Evolutionary conservation across 2,797 vertebrate species (phyloP), one percentile per base, ranked within the genome.

Genomic region (Chiloscyllium punctatum): DNA sequence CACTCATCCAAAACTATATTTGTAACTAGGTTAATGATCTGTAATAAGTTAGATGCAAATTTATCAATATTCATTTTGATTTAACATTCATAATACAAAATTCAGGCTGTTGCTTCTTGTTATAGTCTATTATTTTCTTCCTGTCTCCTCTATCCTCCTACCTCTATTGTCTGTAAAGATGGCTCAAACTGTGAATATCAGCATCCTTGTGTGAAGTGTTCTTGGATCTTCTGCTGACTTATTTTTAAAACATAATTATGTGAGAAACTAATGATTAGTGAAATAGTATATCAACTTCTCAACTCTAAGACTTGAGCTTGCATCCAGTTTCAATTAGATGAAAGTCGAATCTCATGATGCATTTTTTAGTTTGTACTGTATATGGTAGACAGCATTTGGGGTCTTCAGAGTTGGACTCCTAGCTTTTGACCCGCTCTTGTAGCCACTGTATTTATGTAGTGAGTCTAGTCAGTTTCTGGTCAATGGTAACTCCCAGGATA

Each of bases 301-400:
- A 62, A 57, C 33, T 90, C 53, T n/a, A 7, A 33, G 33, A 62
- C 53, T 16, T 57, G 57, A 90, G 53, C 87, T n/a, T 90, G 33
- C 87, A 90, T 90, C 87, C 30, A 90, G 33, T 90, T 90, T 90
- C n/a, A 62, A 62, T 62, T 62, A 90, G 57, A 18, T 90, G 48
- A 57, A 88, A 30, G 87, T 62, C 53, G 62, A 53, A 33, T 90
- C 30, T n/a, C 30, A 62, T 9, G 86, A 53, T 57, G 48, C n/a
- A 57, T 3, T 90, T 90, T 90, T 2, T 77, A 33, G 33, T 30
- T n/a, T 62, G 9, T 62, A 62, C 11, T 62, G 57, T 62, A 62
- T 8, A 62, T 62, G 57, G 57, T 62, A 57, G 57, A 9, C 57
- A 9, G 57, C 57, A 8, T 62, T 62, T 62, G 57, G 57, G 11